phyloP scores from a whole-genome alignment of 2,888 invertebrate species.

The Torymus auratus region DNA sequence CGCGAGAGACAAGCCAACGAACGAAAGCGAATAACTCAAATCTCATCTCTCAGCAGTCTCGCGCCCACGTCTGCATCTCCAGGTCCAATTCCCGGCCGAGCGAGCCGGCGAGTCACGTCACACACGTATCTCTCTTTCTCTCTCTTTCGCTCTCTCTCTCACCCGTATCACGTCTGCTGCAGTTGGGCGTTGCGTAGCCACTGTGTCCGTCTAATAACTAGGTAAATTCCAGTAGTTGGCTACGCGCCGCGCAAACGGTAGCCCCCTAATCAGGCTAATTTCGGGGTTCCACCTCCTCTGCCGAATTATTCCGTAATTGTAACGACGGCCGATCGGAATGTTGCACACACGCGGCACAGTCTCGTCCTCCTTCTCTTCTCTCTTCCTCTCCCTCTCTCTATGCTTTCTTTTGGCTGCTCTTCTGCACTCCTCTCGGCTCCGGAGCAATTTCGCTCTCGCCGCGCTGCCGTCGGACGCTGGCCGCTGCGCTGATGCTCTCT shows the following conservation, averaged over 20 bases:
- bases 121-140: no score
- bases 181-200: constrained; percentile 26
- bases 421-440: neutral
- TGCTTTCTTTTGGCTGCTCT: neutral
- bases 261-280: constrained; percentile 77
- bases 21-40: constrained; percentile 11
- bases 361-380: neutral
- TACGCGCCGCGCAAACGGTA: constrained; percentile 69
- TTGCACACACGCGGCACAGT: constrained; percentile 60
- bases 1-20: neutral
- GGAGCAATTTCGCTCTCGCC: constrained; percentile 22
- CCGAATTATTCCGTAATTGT: constrained; percentile 76
- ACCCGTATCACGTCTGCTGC: neutral
- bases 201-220: constrained; percentile 71
- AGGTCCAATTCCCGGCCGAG: constrained; percentile 23
- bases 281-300: constrained; percentile 67
- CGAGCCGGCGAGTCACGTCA: no score
- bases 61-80: constrained; percentile 12
- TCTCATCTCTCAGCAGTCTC: neutral
- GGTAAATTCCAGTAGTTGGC: constrained; percentile 76
- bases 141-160: neutral
- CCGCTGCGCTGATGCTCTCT: no score
- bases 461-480: neutral
- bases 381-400: neutral
- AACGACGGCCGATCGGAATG: constrained; percentile 72